Evolutionary conservation across 2,888 invertebrate genomes (phyloP).

Genomic region (Prosapia bicincta): DNA sequence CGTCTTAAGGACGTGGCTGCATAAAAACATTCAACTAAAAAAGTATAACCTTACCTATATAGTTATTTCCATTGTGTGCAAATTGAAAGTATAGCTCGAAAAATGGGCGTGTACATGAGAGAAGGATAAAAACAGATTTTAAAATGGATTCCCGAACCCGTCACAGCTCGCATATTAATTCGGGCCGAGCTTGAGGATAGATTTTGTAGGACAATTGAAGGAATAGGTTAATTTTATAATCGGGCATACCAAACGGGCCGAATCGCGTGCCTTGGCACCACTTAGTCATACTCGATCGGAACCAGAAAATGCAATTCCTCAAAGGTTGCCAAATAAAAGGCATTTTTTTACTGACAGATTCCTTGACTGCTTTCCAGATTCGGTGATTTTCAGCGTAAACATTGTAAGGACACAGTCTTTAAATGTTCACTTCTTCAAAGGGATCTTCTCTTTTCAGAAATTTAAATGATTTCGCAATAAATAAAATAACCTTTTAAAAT

Average conservation of each 20-base stretch:
- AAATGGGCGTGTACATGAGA: slow-evolving; percentile 9
- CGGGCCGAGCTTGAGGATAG: background rate
- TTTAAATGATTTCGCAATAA: no score
- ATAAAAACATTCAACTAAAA: background rate
- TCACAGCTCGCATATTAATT: background rate
- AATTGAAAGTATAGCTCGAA: slow-evolving; percentile 22
- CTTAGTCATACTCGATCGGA: background rate
- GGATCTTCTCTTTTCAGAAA: no score
- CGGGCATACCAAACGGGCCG: background rate
- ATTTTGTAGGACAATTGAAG: background rate
- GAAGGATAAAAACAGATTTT: background rate
- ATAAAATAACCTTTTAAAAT: no score
- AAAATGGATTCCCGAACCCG: background rate
- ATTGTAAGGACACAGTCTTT: no score
- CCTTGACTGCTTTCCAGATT: background rate
- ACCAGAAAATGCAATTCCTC: background rate
- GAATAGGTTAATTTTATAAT: background rate
- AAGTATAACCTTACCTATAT: background rate
- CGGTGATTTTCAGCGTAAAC: background rate
- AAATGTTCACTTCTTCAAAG: no score
- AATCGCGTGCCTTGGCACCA: background rate
- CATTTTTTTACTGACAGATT: background rate
- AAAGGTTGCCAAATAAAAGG: background rate
- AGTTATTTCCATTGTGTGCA: slow-evolving; percentile 20
- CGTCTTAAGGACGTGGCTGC: background rate